Base-by-base conservation (phyloP, 2,888 invertebrate species). In the Coleophora flavipennella region DNA sequence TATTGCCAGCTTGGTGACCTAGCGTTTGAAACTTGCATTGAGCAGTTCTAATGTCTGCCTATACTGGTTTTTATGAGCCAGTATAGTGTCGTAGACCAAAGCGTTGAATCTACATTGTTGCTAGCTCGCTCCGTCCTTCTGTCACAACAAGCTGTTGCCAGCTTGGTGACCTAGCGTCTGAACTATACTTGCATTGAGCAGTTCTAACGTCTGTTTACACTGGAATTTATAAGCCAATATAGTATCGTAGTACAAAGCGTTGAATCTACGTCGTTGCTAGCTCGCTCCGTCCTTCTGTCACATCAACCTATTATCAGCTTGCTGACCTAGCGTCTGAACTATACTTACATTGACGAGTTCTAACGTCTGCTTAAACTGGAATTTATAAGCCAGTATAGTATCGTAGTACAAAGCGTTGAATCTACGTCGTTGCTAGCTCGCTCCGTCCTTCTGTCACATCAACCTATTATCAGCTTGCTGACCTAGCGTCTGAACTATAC, bases 321-420 rank as follows among this genome's bases (percentile, higher is more conserved):
- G n/a, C n/a, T n/a, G n/a, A n/a, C n/a, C n/a, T n/a, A n/a, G n/a
- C n/a, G n/a, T n/a, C n/a, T n/a, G n/a, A n/a, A n/a, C n/a, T n/a
- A n/a, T n/a, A n/a, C 77, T 73, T 26, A 81, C 81, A 80, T 29
- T 76, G 55, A 1, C 63, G 49, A 81, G 34, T 38, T 77, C 58
- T 0, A 41, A 50, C 0, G 75, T 72, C 8, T 28, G 49, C 0
- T 45, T 62, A 27, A 66, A 64, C 0, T 31, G 36, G 45, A 79
- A 79, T 35, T 38, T 59, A 11, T 44, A 34, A 1, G 39, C 44
- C 27, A 58, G 40, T 33, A 74, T 64, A 0, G 40, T 38, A 0
- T 48, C 37, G 27, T 49, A 53, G 38, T 66, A 13, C 88, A 89
- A 8, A 94, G 77, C 0, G 95, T 95, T 26, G 92, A 88, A 55